Evolutionary conservation across 2,888 invertebrate genomes (phyloP).

Genomic region (Eustalomyia histrio): DNA sequence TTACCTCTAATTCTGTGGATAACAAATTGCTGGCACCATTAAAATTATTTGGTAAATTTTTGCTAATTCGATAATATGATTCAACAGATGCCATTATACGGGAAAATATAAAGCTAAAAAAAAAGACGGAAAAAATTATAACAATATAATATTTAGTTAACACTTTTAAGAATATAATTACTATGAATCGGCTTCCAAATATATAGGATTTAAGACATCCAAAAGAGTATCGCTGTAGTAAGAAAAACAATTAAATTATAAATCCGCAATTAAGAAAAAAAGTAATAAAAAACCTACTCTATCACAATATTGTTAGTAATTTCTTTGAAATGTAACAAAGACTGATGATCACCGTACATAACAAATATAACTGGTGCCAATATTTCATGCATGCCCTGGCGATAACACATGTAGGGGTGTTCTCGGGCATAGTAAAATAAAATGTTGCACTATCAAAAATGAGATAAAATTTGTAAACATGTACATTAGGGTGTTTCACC

Average conservation of each 20-base stretch:
- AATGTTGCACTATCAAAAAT: slow-evolving; percentile 80
- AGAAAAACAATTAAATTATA: background rate
- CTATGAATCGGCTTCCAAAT: slow-evolving; percentile 90
- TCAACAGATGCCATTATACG: slow-evolving; percentile 84
- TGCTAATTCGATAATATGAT: slow-evolving; percentile 83
- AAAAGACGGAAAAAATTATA: background rate
- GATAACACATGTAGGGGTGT: slow-evolving; percentile 85
- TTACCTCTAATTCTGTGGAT: slow-evolving; percentile 73
- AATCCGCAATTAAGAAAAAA: background rate
- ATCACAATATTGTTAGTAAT: slow-evolving; percentile 74
- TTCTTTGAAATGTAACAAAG: slow-evolving; percentile 83
- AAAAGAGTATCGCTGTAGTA: slow-evolving; percentile 83
- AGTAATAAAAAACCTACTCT: slow-evolving; percentile 70
- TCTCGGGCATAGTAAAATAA: slow-evolving; percentile 84
- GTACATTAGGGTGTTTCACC: no score
- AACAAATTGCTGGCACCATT: slow-evolving; percentile 79
- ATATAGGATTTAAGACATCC: slow-evolving; percentile 84
- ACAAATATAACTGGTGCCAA: slow-evolving; percentile 90
- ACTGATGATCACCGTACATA: slow-evolving; percentile 87
- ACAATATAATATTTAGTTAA: background rate
- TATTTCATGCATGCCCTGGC: slow-evolving; percentile 94
- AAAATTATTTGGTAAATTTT: slow-evolving; percentile 80
- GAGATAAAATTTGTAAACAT: background rate
- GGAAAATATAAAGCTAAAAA: slow-evolving; percentile 82
- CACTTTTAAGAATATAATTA: slow-evolving; percentile 77